Evolutionary conservation across 2,113 vertebrate genomes (phyloP).

Genomic region (Eudorcas thomsonii): DNA sequence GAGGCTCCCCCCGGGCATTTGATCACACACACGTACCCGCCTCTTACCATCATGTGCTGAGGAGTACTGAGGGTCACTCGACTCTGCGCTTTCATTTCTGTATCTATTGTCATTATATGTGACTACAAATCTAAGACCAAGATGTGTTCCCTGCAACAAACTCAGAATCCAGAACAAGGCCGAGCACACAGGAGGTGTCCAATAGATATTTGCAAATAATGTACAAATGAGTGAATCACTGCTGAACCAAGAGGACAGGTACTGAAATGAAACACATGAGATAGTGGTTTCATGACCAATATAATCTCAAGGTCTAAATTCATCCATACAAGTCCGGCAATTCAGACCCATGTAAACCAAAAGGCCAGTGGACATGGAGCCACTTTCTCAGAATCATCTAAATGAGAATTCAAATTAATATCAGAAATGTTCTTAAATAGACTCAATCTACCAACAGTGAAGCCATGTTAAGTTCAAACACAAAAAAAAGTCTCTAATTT

Average conservation of each 20-base stretch:
- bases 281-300: background rate
- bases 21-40: rapidly evolving
- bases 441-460: background rate
- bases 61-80: background rate
- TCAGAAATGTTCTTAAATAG: background rate
- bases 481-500: background rate
- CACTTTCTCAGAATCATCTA: background rate
- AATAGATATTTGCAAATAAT: background rate
- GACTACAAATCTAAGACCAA: background rate
- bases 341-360: background rate
- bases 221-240: background rate
- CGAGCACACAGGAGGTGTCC: background rate
- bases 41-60: background rate
- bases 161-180: background rate
- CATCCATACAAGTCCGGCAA: background rate
- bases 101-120: background rate
- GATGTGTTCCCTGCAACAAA: background rate
- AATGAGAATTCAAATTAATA: background rate
- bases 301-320: background rate
- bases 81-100: background rate
- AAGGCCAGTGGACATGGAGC: background rate
- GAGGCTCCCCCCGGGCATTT: background rate
- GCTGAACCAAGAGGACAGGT: background rate
- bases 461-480: background rate
- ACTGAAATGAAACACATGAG: background rate